Base-by-base conservation (phyloP, 2,113 vertebrate genomes). In the Oreochromis niloticus region DNA sequence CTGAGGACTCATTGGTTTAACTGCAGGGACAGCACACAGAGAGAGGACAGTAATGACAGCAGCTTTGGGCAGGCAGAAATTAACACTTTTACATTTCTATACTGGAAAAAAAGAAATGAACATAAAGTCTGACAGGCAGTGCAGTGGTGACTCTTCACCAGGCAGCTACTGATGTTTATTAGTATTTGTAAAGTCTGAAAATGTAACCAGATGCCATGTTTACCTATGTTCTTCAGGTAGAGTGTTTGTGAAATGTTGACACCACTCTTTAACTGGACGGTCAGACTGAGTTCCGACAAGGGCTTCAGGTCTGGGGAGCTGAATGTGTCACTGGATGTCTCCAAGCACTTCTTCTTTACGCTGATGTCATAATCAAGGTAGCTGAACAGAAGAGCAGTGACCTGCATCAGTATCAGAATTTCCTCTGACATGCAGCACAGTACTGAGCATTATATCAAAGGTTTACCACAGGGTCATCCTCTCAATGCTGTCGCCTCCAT, bases 1-100 rank as follows among this genome's bases (percentile, higher is more conserved):
- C 30, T 19, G 6, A 52, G 96, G 96, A 56, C 81, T 59, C 52
- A 36, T 87, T 0, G 96, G 96, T 84, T 94, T 96, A 2, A 96
- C 96, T 97, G 86, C 41, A 78, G 73, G 27, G 73, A 52, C 73
- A 78, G 41, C 71, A 78, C 71, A 78, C 27, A 50, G 24, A 75
- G 43, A 78, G 24, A 78, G 6, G 46, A 34, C 27, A 52, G 46
- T 8, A 50, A 12, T 50, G 41, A 73, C 9, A 48, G 68, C 22
- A 73, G 41, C 68, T 48, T 48, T 27, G 41, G 41, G 16, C 24
- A 75, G 4, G 43, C 43, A 50, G 43, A 78, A 66, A 22, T 50
- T 4, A 30, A 48, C 43, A 52, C 24, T 24, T 48, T 43, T 73
- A 16, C 41, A 73, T 73, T 73, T 48, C 24, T 16, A 75, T 46